phyloP scores from a whole-genome alignment of 2,113 vertebrate genomes.

The Pipa parva region DNA sequence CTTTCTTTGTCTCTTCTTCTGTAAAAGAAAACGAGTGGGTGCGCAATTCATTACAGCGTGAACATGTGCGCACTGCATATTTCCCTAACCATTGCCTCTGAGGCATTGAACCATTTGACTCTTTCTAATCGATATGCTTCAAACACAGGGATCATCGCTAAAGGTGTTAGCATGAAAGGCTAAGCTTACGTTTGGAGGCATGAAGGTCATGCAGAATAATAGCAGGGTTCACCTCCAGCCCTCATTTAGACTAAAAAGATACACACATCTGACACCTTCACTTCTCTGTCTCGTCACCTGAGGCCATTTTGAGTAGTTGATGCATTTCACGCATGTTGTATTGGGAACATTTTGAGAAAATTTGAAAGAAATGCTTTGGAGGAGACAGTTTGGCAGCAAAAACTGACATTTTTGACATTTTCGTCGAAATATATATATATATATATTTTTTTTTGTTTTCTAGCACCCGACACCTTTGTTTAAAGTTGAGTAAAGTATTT shows the following conservation, averaged over 20 bases:
- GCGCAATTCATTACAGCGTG: neutral
- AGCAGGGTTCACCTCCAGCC: conserved; percentile 39
- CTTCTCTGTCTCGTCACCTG: neutral
- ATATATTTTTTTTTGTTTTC: too few relatives aligned
- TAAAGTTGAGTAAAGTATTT: too few relatives aligned
- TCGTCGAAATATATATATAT: neutral
- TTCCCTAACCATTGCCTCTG: conserved; percentile 13
- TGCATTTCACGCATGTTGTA: conserved; percentile 9
- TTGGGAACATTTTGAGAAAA: neutral
- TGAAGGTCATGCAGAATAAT: conserved; percentile 33
- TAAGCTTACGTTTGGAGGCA: conserved; percentile 7
- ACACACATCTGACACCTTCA: neutral
- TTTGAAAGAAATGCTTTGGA: conserved; percentile 6
- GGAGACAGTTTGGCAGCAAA: neutral
- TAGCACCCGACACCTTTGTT: too few relatives aligned
- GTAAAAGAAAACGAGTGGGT: neutral
- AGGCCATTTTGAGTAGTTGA: conserved; percentile 9
- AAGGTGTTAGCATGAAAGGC: conserved; percentile 29
- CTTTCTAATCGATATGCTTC: conserved; percentile 20
- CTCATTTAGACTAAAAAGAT: conserved; percentile 28
- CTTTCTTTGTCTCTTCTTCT: neutral
- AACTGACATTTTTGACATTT: neutral
- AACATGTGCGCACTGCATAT: conserved; percentile 3
- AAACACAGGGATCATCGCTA: conserved; percentile 8
- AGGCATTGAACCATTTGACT: conserved; percentile 26